phyloP scores from a whole-genome alignment of 2,797 vertebrate genomes.

The Sebastes matsubarae region DNA sequence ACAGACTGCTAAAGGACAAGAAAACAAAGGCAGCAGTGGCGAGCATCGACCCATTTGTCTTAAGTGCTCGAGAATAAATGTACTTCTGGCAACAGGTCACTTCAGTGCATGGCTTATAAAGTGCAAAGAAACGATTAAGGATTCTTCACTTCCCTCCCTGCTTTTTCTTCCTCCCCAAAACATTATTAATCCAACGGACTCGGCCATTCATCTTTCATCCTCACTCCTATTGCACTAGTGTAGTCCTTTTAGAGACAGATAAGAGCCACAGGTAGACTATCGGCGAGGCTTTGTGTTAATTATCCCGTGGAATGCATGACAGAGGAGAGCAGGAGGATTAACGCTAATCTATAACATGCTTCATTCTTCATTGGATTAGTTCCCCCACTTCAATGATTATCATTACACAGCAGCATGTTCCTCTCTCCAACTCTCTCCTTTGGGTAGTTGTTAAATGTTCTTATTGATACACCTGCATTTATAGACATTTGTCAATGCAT shows the following conservation, averaged over 20 bases:
- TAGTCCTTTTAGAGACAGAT: background rate
- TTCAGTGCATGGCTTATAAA: constrained; percentile 35
- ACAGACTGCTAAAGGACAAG: background rate
- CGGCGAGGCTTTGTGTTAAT: constrained; percentile 31
- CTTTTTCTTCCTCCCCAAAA: constrained; percentile 14
- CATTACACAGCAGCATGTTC: constrained; percentile 2
- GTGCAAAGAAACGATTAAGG: constrained; percentile 42
- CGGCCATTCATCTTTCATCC: constrained; percentile 21
- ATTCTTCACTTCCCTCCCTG: constrained; percentile 31
- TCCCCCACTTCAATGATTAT: constrained; percentile 14
- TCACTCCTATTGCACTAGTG: background rate
- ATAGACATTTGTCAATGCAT: background rate
- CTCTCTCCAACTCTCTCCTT: background rate
- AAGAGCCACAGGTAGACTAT: constrained; percentile 23
- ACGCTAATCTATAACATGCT: constrained; percentile 30
- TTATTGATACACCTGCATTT: background rate
- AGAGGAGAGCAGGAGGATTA: constrained; percentile 29
- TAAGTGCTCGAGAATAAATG: constrained; percentile 40
- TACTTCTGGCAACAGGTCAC: constrained; percentile 38
- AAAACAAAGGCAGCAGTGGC: constrained; percentile 12
- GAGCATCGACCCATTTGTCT: constrained; percentile 47
- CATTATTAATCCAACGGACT: constrained; percentile 39
- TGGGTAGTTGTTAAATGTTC: background rate
- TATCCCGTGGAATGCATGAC: constrained; percentile 23
- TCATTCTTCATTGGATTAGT: constrained; percentile 20